Evolutionary conservation across 2,888 invertebrate genomes (phyloP).

Genomic region (Cheilosia grossa): DNA sequence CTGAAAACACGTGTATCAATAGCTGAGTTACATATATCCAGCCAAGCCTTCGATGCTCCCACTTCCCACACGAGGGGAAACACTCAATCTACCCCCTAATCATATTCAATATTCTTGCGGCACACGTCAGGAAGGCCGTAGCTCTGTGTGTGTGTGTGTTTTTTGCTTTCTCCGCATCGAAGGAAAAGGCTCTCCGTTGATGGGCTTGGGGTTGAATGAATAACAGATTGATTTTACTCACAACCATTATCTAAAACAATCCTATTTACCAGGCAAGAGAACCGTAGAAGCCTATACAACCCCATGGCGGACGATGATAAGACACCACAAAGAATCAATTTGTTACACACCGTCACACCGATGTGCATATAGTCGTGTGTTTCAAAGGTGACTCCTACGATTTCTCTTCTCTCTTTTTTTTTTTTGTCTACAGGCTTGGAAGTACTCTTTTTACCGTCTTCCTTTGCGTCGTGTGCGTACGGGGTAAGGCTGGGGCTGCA

Average conservation of each 20-base stretch:
- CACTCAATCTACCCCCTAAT: slow-evolving; percentile 61
- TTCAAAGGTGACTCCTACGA: slow-evolving; percentile 38
- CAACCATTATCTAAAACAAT: slow-evolving; percentile 58
- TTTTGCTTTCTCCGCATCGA: background rate
- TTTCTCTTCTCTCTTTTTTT: background rate
- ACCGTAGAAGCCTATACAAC: background rate
- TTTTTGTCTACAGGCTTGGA: background rate
- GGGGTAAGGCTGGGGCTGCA: background rate
- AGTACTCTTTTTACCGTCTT: no score
- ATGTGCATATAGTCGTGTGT: slow-evolving; percentile 26
- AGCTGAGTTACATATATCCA: slow-evolving; percentile 1
- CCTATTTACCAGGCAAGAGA: slow-evolving; percentile 35
- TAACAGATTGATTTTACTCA: slow-evolving; percentile 64
- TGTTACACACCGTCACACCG: slow-evolving; percentile 40
- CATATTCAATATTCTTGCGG: slow-evolving; percentile 58
- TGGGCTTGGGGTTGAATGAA: slow-evolving; percentile 41
- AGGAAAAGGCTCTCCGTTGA: background rate
- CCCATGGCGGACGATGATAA: slow-evolving; percentile 26
- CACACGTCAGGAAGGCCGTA: background rate
- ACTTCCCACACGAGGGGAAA: slow-evolving; percentile 57
- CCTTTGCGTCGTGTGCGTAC: slow-evolving; percentile 6
- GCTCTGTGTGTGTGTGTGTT: background rate
- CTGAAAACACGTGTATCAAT: slow-evolving; percentile 25
- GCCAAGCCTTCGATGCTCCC: slow-evolving; percentile 28
- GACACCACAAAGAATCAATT: slow-evolving; percentile 61